Percentiles rank a stretch among this genome's conserved stretches.
Evolutionary conservation across 2,888 invertebrate species (phyloP).

Genomic region (Nemurella pictetii): DNA sequence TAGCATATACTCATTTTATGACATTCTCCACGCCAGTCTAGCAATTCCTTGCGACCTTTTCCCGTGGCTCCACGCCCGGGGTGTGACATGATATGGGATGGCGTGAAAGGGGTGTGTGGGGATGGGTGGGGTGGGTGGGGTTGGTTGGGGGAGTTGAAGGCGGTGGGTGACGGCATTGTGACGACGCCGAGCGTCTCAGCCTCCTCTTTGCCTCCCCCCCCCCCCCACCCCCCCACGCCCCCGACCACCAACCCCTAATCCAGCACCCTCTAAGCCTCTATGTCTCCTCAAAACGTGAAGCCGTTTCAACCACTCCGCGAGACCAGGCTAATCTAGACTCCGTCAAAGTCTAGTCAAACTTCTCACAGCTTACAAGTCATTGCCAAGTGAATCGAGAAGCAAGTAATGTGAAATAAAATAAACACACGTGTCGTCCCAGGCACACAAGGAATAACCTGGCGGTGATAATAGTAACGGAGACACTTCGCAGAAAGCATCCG

Average conservation of each 20-base stretch:
- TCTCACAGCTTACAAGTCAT: background rate
- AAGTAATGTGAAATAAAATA: background rate
- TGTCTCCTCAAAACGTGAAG: slow-evolving; percentile 37
- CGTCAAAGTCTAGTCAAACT: too few relatives aligned
- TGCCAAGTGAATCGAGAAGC: background rate
- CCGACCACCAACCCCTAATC: background rate
- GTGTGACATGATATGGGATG: slow-evolving; percentile 26
- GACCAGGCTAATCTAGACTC: background rate
- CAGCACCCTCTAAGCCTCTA: slow-evolving; percentile 31
- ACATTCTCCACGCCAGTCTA: too few relatives aligned
- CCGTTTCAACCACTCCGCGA: background rate
- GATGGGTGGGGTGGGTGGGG: background rate
- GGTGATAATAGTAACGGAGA: too few relatives aligned
- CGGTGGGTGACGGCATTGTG: slow-evolving; percentile 15
- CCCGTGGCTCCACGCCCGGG: slow-evolving; percentile 28
- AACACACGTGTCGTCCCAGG: too few relatives aligned
- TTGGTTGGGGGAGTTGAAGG: background rate
- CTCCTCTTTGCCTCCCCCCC: background rate
- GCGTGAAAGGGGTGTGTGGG: background rate
- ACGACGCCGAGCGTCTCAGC: slow-evolving; percentile 34
- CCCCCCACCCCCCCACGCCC: background rate
- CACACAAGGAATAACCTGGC: too few relatives aligned
- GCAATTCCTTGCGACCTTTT: slow-evolving; percentile 27
- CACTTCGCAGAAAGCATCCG: too few relatives aligned
- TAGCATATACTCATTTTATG: too few relatives aligned